phyloP scores from a whole-genome alignment of 1,140 invertebrate species.

The Littorina saxatilis region DNA sequence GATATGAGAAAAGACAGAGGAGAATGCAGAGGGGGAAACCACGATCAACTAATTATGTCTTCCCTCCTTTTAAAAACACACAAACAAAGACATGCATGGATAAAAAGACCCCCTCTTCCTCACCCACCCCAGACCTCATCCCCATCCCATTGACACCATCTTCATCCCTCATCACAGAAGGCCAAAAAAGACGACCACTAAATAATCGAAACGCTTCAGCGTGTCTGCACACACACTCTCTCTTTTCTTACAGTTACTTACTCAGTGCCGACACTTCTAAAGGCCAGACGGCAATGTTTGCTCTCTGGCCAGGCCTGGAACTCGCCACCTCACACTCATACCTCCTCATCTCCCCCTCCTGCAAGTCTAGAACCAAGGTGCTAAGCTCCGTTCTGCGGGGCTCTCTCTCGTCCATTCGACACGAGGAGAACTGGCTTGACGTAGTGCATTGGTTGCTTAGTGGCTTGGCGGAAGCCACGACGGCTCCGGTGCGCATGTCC shows the following conservation, averaged over 20 bases:
- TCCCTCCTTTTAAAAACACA: too few species aligned
- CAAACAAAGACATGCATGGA: neutral
- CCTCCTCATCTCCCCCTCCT: neutral
- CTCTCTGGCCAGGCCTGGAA: neutral
- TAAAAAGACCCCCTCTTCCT: neutral
- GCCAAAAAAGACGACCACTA: too few species aligned
- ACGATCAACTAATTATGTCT: too few species aligned
- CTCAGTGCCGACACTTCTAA: neutral
- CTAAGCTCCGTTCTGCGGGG: neutral
- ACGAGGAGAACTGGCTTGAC: neutral
- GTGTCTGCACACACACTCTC: neutral
- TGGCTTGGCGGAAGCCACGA: neutral
- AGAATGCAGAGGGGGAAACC: too few species aligned
- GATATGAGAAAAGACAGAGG: too few species aligned
- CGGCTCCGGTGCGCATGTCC: neutral
- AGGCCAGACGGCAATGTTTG: neutral
- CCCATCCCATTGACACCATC: neutral
- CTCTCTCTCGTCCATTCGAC: constrained; percentile 4
- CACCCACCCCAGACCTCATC: neutral
- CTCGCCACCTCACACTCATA: constrained; percentile 10
- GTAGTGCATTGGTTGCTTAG: neutral
- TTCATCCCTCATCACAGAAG: too few species aligned
- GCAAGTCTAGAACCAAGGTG: neutral
- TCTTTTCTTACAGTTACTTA: neutral
- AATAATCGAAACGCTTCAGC: too few species aligned